A percentile compares a stretch with the other conserved stretches of the same genome.
These are phyloP conservation scores for Phoxinus dragarum DNA, from an alignment of 2,797 vertebrate species.

Conservation along the genomic window DNA sequence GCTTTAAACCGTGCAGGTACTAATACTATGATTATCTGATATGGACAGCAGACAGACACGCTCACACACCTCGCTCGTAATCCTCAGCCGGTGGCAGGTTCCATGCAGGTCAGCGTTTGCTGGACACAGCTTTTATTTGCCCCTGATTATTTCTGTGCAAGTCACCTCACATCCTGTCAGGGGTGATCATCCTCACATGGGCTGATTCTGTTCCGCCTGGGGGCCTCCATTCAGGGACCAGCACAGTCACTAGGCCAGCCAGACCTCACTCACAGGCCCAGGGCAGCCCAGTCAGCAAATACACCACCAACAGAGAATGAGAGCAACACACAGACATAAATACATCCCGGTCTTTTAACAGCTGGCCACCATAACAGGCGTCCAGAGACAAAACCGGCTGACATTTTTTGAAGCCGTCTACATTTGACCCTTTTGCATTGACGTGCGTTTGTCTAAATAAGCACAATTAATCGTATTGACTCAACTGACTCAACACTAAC, in stretches of 20 bases:
- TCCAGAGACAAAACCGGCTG: constrained; percentile 36
- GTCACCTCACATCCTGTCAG: constrained; percentile 76
- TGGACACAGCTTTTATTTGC: constrained; percentile 76
- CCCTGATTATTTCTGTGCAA: constrained; percentile 74
- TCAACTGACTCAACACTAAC: not conserved
- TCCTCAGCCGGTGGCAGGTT: constrained; percentile 73
- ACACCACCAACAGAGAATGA: constrained; percentile 51
- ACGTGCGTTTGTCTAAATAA: not conserved
- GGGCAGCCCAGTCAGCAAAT: constrained; percentile 81
- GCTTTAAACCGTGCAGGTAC: constrained; percentile 4
- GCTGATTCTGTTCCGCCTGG: constrained; percentile 73
- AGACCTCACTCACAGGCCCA: constrained; percentile 70
- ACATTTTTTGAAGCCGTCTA: constrained; percentile 43
- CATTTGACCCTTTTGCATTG: constrained; percentile 8
- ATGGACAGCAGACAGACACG: constrained; percentile 33
- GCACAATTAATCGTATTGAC: not conserved
- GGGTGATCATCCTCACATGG: constrained; percentile 74
- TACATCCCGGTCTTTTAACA: constrained; percentile 49
- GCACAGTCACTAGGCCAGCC: constrained; percentile 73
- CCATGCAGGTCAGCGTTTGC: constrained; percentile 77
- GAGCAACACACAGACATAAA: constrained; percentile 32
- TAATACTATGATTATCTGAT: constrained; percentile 23
- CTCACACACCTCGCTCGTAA: constrained; percentile 66
- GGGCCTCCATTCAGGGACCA: constrained; percentile 77
- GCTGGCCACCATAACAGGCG: constrained; percentile 47